Base-by-base conservation (phyloP, 2,113 vertebrate genomes). In the Mastomys coucha region DNA sequence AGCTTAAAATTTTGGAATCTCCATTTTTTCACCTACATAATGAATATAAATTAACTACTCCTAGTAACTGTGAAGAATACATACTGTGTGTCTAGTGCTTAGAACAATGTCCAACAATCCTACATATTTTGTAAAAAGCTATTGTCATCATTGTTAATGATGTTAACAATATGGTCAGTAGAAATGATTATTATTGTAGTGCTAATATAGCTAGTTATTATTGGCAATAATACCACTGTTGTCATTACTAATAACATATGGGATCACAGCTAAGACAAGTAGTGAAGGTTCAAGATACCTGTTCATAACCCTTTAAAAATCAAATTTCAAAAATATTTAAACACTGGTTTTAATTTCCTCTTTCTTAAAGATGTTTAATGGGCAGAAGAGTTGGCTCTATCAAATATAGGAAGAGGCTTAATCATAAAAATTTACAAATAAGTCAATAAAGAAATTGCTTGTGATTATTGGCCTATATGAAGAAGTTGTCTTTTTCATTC, bases 311-410 rank as follows among this genome's bases (percentile, higher is more conserved):
- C 49, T 72, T 95, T 67, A 91, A 63, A 24, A 49, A 80, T 56
- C 45, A 80, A 65, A 94, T 92, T 60, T 95, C 5, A 72, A 82
- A 94, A 89, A 22, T 33, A 24, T 81, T 95, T 85, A 31, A 85
- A 63, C 24, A 19, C 67, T 45, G 87, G 45, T 53, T 28, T 86
- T 86, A 72, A 63, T 42, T 84, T 78, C 3, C 24, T 16, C 3
- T 16, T 92, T 33, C 16, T 86, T 86, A 67, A 70, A 95, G 31
- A 82, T 84, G 11, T 12, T 28, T 84, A 63, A 63, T 26, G 24
- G n/a, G 58, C 13, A 5, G 24, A 7, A 63, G n/a, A 42, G n/a
- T 28, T 63, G 56, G 3, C n/a, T 42, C 56, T 11, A 60, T 13
- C 36, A 60, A 60, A 60, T 14, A 39, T 26, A 60, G 58, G n/a